phyloP scores from a whole-genome alignment of 2,113 vertebrate genomes.

The Tenebrosternarchus preto region DNA sequence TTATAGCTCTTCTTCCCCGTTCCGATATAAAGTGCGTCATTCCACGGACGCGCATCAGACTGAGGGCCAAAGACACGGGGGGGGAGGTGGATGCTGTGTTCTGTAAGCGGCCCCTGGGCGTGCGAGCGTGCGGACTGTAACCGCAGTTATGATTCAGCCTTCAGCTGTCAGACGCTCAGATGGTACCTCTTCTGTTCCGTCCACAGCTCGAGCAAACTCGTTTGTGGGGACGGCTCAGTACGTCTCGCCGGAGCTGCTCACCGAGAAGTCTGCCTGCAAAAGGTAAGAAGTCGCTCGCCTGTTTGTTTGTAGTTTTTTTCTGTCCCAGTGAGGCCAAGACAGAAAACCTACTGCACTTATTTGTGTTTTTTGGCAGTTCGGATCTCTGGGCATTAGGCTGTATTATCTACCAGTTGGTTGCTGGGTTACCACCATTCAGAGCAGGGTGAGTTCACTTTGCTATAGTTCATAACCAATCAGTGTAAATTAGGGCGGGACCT shows the following conservation, averaged over 20 bases:
- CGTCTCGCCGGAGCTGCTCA: constrained; percentile 96
- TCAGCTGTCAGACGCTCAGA: background rate
- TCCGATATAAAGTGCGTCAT: too few species aligned
- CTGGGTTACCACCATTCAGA: constrained; percentile 96
- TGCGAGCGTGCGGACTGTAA: too few species aligned
- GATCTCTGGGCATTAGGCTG: constrained; percentile 99
- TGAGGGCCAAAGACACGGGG: too few species aligned
- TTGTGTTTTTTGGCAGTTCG: constrained; percentile 74
- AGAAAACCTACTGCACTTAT: too few species aligned
- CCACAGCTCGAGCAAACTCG: constrained; percentile 91
- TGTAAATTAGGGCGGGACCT: background rate
- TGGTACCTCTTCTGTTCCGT: background rate
- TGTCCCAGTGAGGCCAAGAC: background rate
- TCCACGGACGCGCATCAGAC: too few species aligned
- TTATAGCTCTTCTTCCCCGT: too few species aligned
- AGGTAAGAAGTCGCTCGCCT: constrained; percentile 75
- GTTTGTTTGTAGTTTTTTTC: background rate
- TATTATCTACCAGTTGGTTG: constrained; percentile 98
- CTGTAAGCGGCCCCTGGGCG: too few species aligned
- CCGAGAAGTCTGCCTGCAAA: constrained; percentile 98
- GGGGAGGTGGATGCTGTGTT: too few species aligned
- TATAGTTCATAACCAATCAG: too few species aligned
- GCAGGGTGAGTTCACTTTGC: constrained; percentile 84
- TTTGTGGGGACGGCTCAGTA: constrained; percentile 99
- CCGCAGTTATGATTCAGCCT: background rate